Conservation (phyloP, 23 tunicate species). For the Styela clava region DNA sequence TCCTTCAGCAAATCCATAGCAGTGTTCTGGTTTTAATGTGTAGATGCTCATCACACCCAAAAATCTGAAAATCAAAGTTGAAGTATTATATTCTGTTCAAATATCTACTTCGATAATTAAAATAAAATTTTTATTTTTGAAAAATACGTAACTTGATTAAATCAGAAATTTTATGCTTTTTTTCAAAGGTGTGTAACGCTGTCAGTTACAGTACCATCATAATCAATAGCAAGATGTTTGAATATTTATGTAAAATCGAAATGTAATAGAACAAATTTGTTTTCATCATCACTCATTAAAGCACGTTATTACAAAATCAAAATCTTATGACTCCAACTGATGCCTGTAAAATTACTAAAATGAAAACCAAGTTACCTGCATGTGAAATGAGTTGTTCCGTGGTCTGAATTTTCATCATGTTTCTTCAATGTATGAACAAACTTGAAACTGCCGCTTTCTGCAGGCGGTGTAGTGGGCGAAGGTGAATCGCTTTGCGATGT, state of each 20-base stretch:
- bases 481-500: not conserved
- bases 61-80: constrained; percentile 24
- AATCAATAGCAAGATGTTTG: no score
- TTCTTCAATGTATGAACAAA: not conserved
- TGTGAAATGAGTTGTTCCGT: constrained; percentile 1
- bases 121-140: not conserved
- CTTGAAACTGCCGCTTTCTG: not conserved
- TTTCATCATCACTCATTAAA: no score
- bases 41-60: constrained; percentile 56
- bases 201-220: no score
- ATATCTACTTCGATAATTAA: not conserved
- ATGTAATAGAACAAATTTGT: no score
- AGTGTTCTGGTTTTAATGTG: constrained; percentile 68
- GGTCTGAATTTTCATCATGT: not conserved
- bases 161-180: no score
- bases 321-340: no score
- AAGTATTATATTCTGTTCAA: not conserved
- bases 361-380: constrained; percentile 20
- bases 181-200: no score
- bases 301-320: no score
- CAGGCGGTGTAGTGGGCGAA: not conserved
- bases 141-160: no score
- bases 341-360: no score
- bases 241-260: no score
- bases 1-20: constrained; percentile 53